Conservation (phyloP, 2,888 invertebrate genomes). For the Catocala fraxini region DNA sequence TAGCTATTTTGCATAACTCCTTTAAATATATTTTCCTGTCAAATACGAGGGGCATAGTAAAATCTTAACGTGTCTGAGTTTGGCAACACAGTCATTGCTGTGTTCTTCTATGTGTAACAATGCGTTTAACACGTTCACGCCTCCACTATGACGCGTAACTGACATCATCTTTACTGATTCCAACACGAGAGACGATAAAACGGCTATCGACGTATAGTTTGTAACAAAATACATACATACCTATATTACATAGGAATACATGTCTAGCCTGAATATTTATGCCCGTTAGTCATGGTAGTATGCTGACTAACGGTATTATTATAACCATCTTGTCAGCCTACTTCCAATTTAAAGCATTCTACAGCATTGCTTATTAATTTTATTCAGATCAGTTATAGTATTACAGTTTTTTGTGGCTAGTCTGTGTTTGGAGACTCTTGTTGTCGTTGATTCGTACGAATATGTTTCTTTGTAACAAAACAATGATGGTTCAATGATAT, state of each 20-base stretch:
- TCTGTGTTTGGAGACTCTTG: conserved; percentile 1
- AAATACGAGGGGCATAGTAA: background rate
- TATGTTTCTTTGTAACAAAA: too few species aligned
- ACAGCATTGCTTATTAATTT: conserved; percentile 19
- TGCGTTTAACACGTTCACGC: conserved; percentile 21
- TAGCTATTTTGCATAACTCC: too few species aligned
- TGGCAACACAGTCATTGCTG: background rate
- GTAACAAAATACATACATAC: conserved; percentile 23
- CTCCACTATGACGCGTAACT: conserved; percentile 28
- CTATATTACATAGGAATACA: conserved; percentile 26
- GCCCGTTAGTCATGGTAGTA: conserved; percentile 40
- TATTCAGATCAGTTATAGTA: conserved; percentile 16
- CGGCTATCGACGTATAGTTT: conserved; percentile 23
- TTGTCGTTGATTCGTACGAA: background rate
- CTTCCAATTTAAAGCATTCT: conserved; percentile 37
- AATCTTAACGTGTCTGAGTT: background rate
- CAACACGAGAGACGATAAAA: conserved; percentile 29
- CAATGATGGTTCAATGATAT: too few species aligned
- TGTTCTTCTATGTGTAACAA: conserved; percentile 21
- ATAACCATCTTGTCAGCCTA: conserved; percentile 44
- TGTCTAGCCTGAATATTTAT: conserved; percentile 22
- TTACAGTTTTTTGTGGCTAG: conserved; percentile 14
- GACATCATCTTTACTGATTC: conserved; percentile 40
- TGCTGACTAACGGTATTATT: conserved; percentile 41
- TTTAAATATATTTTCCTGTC: too few species aligned